Base-by-base conservation (phyloP, 1,140 invertebrate species). In the Steinernema feltiae region DNA sequence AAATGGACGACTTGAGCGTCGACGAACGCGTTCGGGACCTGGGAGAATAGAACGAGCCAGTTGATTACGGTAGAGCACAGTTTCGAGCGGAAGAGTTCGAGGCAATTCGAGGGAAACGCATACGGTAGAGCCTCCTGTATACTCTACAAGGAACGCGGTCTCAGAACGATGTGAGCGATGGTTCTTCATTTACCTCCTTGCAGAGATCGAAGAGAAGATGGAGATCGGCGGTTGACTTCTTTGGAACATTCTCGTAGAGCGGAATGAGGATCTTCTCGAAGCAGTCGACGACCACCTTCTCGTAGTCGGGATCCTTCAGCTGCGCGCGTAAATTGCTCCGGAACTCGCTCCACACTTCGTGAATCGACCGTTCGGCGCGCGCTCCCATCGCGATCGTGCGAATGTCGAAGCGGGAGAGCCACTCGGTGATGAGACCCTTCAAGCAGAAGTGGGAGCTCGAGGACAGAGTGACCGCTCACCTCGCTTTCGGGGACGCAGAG, bases 401-500 rank as follows among this genome's bases (percentile, higher is more conserved):
- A 21, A 63, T 63, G 24, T 63, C 53, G 53, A 63, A 63, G 12
- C 53, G 53, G 15, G 53, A 63, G 12, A 63, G 53, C 53, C 53
- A 63, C 12, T 63, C 24, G 12, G 53, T 63, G 53, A 63, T 63
- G 3, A 63, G 53, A 27, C 15, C 53, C 53, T 63, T n/a, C n/a
- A 27, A 27, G 24, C 15, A 63, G 53, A 27, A 27, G 24, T 15
- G 7, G 15, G 3, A 63, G 53, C n/a, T n/a, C n/a, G n/a, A n/a
- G n/a, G n/a, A n/a, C n/a, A n/a, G n/a, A n/a, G n/a, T n/a, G n/a
- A n/a, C n/a, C n/a, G n/a, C 53, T 63, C 53, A 63, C 53, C 2
- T 63, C 53, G 53, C 53, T 63, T 21, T 63, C 53, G 53, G 53
- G 53, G 53, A 63, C 53, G 53, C 53, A 63, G 53, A 63, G 53